Evolutionary conservation across 37 sponge, comb jelly and placozoan genomes (phyloP).

Genomic region (Chondrosia reniformis): DNA sequence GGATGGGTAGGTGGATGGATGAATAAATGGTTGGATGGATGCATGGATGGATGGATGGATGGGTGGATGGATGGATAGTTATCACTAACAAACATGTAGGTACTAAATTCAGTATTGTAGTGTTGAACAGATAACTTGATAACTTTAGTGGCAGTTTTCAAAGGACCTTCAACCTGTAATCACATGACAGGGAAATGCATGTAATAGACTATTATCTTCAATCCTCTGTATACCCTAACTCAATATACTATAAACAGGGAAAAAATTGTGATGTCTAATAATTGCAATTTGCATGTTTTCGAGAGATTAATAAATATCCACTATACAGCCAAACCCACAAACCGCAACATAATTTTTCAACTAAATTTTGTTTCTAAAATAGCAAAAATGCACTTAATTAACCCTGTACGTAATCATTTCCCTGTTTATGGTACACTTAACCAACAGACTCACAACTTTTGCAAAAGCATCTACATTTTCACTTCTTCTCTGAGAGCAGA

Average conservation of each 20-base stretch:
- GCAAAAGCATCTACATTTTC: constrained; percentile 82
- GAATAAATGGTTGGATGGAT: background rate
- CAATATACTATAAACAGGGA: background rate
- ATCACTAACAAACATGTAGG: constrained; percentile 58
- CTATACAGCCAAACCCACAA: too few species aligned
- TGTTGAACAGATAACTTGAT: constrained; percentile 70
- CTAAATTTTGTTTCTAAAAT: too few species aligned
- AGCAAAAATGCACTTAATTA: too few species aligned
- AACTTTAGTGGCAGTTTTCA: constrained; percentile 64
- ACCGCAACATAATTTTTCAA: too few species aligned
- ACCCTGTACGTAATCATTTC: too few species aligned
- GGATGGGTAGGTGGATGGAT: background rate
- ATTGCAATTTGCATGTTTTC: too few species aligned
- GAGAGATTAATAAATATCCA: too few species aligned
- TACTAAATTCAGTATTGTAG: constrained; percentile 66
- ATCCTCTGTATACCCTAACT: background rate
- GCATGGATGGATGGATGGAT: background rate
- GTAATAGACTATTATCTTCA: too few species aligned
- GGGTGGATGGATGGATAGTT: background rate
- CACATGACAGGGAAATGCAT: constrained; percentile 71
- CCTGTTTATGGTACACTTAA: too few species aligned
- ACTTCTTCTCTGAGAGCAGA: constrained; percentile 48
- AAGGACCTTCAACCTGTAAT: constrained; percentile 71
- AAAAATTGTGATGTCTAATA: too few species aligned
- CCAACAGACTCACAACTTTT: constrained; percentile 44